phyloP scores from a whole-genome alignment of 2,113 vertebrate genomes.

The Corythornis madagascariensis region DNA sequence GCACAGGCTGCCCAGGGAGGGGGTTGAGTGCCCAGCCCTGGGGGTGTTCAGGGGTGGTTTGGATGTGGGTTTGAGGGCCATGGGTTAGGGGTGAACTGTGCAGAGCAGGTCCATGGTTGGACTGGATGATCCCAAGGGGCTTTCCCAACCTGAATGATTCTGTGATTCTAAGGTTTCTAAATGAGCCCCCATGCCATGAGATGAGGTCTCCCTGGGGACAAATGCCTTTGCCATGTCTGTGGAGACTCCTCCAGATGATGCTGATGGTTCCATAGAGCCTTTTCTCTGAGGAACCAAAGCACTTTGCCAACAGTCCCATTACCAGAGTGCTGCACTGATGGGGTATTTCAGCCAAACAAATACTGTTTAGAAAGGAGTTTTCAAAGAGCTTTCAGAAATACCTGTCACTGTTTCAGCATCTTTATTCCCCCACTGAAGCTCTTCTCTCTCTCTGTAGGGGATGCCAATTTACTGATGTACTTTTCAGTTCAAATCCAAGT shows the following conservation, averaged over 20 bases:
- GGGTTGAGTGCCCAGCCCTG: too few relatives aligned
- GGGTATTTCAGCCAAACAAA: slow-evolving; percentile 43
- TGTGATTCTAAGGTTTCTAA: background rate
- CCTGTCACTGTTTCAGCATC: slow-evolving; percentile 25
- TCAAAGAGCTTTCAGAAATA: slow-evolving; percentile 48
- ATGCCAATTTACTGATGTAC: slow-evolving; percentile 39
- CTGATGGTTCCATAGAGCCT: slow-evolving; percentile 3
- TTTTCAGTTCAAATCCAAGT: slow-evolving; percentile 24
- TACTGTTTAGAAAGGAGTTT: slow-evolving; percentile 37
- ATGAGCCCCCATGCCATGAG: slow-evolving; percentile 2
- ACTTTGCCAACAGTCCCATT: slow-evolving; percentile 4
- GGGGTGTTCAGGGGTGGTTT: too few relatives aligned
- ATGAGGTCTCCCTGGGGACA: background rate
- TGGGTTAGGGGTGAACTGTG: too few relatives aligned
- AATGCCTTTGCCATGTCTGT: background rate
- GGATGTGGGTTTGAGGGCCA: too few relatives aligned
- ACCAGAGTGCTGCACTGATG: background rate
- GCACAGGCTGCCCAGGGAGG: too few relatives aligned
- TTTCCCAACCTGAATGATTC: background rate
- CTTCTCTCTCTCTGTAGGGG: slow-evolving; percentile 39
- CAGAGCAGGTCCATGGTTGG: too few relatives aligned
- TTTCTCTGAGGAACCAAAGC: slow-evolving; percentile 25
- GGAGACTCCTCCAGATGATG: background rate
- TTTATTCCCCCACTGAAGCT: slow-evolving; percentile 3
- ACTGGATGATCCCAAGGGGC: background rate